Percentiles rank a stretch among this genome's conserved stretches.
Evolutionary conservation across 2,888 invertebrate species (phyloP).

Genomic region (Lasioglossum marginatum): DNA sequence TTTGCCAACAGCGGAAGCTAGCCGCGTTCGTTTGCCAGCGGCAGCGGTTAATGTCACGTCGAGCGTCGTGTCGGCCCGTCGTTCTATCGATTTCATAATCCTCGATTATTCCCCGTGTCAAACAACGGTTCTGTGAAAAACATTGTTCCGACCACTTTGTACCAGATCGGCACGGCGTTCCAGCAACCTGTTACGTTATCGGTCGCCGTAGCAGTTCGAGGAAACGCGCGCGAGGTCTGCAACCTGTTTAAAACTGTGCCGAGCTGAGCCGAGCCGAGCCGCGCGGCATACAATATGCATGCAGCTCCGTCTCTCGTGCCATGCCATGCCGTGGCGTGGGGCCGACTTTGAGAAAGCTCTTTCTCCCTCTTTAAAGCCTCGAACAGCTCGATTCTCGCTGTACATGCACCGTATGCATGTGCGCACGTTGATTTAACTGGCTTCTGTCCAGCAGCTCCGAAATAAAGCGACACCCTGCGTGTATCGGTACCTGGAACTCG

Average conservation of each 20-base stretch:
- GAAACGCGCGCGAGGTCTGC: conserved; percentile 42
- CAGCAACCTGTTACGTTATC: conserved; percentile 58
- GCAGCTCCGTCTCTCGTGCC: not conserved
- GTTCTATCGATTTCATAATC: not conserved
- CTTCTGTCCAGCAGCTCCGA: conserved; percentile 51
- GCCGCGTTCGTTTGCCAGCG: not conserved
- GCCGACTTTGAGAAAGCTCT: not conserved
- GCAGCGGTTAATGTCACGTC: not conserved
- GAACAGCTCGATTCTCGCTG: conserved; percentile 23
- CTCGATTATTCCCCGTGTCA: not conserved
- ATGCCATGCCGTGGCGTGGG: too few relatives aligned
- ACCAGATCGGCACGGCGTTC: conserved; percentile 6
- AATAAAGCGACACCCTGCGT: conserved; percentile 47
- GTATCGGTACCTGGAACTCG: conserved; percentile 4
- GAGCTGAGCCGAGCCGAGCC: not conserved
- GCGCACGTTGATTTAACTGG: conserved; percentile 53
- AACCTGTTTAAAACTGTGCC: conserved; percentile 52
- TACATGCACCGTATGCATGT: not conserved
- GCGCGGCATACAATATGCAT: conserved; percentile 26
- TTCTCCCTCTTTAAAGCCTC: not conserved
- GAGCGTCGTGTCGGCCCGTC: not conserved
- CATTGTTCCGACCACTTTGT: not conserved
- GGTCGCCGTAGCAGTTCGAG: conserved; percentile 40
- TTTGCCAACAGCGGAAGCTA: not conserved
- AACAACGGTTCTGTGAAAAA: not conserved